Base-by-base conservation (phyloP, 2,113 vertebrate species). In the Takifugu bimaculatus region DNA sequence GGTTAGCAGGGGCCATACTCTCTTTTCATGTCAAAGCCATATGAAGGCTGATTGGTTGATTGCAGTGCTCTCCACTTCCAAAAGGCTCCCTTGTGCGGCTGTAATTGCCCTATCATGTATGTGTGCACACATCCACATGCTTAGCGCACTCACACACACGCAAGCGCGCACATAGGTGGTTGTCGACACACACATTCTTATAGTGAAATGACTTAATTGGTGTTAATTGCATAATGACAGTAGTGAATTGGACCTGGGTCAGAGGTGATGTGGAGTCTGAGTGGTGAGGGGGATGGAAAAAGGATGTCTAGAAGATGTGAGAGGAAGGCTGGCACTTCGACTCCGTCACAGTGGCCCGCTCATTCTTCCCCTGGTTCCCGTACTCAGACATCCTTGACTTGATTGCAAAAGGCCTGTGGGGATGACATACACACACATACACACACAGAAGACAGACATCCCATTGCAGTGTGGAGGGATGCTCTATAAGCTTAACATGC, bases 211-310 rank as follows among this genome's bases (percentile, higher is more conserved):
- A 92, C 93, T 94, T 94, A 95, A 96, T 94, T 96, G 91, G 91
- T 94, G 94, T 95, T 98, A 96, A 96, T 96, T 94, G 88, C 88
- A 90, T 94, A 97, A 98, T 96, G 93, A 93, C 63, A 82, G 91
- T 91, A 88, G 91, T 94, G 94, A 94, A 90, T 95, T 93, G 91
- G 93, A 88, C 74, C 77, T 62, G 69, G 92, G 92, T 93, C 88
- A 96, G 90, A 94, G 93, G 92, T 95, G 93, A 93, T 89, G 45
- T 5, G 20, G 15, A n/a, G 45, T 90, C 79, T 76, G 69, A 83
- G 81, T 77, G 74, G 67, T 57, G 75, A 63, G 74, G 72, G 77
- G 79, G 81, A 60, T 77, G 80, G 72, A 76, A 75, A 79, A 56
- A 87, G 78, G 82, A 83, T 80, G 83, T 85, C 26, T 63, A 73